These are phyloP conservation scores for Pogona vitticeps DNA, from an alignment of 2,113 vertebrate species.

Conservation along the genomic window DNA sequence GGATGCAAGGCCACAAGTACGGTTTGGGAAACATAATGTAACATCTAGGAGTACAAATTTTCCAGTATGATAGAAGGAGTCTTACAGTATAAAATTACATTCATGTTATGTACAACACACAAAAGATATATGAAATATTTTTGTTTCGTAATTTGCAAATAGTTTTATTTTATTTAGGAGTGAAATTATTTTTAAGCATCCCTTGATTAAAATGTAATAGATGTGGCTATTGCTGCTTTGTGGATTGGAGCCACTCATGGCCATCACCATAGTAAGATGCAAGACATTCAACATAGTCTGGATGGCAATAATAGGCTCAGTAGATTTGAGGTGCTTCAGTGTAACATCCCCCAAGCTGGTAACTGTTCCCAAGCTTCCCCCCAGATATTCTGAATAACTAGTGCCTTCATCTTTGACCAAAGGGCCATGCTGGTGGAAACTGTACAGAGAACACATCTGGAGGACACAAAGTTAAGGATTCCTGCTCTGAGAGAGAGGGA, in stretches of 20 bases:
- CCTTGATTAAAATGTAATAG: neutral
- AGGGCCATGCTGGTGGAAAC: neutral
- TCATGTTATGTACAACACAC: neutral
- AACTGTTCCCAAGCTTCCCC: too few relatives aligned
- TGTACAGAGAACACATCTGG: too few relatives aligned
- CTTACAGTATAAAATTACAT: neutral
- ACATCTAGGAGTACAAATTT: neutral
- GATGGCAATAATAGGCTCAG: neutral
- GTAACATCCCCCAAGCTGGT: too few relatives aligned
- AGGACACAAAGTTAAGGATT: too few relatives aligned
- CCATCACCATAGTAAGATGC: neutral
- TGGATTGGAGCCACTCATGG: neutral
- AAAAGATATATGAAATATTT: neutral
- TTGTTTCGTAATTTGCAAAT: neutral
- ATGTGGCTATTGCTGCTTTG: neutral
- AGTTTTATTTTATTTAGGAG: neutral
- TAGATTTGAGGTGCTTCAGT: neutral
- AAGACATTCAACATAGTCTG: neutral
- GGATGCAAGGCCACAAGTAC: too few relatives aligned
- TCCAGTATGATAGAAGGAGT: too few relatives aligned
- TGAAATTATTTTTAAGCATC: neutral
- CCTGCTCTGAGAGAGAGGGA: neutral
- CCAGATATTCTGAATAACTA: too few relatives aligned
- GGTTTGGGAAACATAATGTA: too few relatives aligned
- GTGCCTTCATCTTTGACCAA: neutral